Percentiles rank a stretch among this genome's conserved stretches.
Conservation (phyloP, 1,140 invertebrate genomes). For the Probaryconus sp. region DNA sequence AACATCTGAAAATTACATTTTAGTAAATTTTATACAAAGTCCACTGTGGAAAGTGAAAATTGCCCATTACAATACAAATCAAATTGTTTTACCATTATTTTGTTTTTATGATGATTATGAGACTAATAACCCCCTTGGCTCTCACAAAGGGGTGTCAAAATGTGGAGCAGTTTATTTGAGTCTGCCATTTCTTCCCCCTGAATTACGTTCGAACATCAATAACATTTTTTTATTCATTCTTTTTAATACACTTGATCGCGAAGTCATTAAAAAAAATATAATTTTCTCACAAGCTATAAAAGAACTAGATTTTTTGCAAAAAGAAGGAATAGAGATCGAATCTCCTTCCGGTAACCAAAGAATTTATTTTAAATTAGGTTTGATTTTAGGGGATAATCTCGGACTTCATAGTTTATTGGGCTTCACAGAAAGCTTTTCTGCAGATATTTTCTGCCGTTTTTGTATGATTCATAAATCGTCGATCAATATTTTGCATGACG, state of each 20-base stretch:
- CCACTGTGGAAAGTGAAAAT: too few species aligned
- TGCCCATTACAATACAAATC: too few species aligned
- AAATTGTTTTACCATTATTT: too few species aligned
- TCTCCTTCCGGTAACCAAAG: background rate
- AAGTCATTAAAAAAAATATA: background rate
- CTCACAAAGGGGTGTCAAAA: too few species aligned
- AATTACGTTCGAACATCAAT: background rate
- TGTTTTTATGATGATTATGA: too few species aligned
- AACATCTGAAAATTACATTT: too few species aligned
- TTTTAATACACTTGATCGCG: background rate
- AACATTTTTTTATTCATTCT: slow-evolving; percentile 5
- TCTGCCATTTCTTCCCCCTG: slow-evolving; percentile 16
- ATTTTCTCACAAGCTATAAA: background rate
- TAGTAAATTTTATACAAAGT: too few species aligned
- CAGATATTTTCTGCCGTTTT: slow-evolving; percentile 60
- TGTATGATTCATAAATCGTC: slow-evolving; percentile 42
- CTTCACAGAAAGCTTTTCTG: slow-evolving; percentile 60
- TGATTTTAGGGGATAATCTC: slow-evolving; percentile 66
- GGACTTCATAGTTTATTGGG: slow-evolving; percentile 62
- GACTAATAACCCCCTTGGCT: too few species aligned
- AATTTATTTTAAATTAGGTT: slow-evolving; percentile 51
- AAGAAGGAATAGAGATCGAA: background rate
- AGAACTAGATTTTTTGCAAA: slow-evolving; percentile 1
- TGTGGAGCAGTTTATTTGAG: slow-evolving; percentile 35
- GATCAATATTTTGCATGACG: slow-evolving; percentile 24